Evolutionary conservation across 37 sponge, comb jelly and placozoan genomes (phyloP), one percentile per base, ranked within the genome.

Genomic region (Chondrosia reniformis): DNA sequence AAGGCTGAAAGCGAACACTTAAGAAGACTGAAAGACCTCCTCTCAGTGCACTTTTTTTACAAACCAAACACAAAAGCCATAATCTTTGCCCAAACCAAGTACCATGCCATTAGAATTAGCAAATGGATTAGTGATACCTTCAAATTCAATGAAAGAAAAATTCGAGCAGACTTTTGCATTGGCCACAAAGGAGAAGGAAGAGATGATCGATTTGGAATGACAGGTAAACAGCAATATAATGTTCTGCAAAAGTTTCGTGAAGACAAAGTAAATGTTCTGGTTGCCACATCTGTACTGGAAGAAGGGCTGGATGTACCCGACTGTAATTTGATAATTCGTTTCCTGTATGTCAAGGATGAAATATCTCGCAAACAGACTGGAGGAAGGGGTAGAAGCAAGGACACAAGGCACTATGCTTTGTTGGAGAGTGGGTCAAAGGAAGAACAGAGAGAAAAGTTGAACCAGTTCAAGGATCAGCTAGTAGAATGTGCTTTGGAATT

Each of bases 261-360:
- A 24, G 88, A 86, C 12, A 75, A 84, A 32, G 59, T 42, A 39
- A 97, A 97, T 67, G 62, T 97, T 17, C 63, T 97, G n/a, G 81
- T 91, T n/a, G 82, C 92, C 17, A 93, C 98, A 13, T 87, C 90
- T 61, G 94, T 92, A 33, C 66, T 89, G 0, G 98, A 97, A 81
- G 98, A 97, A 58, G 98, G 98, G 3, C 54, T 97, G n/a, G 98
- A 97, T 82, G 89, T 97, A 2, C 88, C 94, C 22, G 80, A 62
- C 1, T 97, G 98, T 66, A 87, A 94, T 62, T 38, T 94, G 0
- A 94, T 97, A 42, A 89, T 97, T 0, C 92, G 93, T 15, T 94
- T 75, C 46, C 79, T 83, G n/a, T 65, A 80, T 45, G 84, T 93
- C 38, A 75, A 85, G 40, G 81, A 89, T 84, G 87, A 89, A 62